Evolutionary conservation across 2,888 invertebrate species (phyloP).

Genomic region (Eurois occulta): DNA sequence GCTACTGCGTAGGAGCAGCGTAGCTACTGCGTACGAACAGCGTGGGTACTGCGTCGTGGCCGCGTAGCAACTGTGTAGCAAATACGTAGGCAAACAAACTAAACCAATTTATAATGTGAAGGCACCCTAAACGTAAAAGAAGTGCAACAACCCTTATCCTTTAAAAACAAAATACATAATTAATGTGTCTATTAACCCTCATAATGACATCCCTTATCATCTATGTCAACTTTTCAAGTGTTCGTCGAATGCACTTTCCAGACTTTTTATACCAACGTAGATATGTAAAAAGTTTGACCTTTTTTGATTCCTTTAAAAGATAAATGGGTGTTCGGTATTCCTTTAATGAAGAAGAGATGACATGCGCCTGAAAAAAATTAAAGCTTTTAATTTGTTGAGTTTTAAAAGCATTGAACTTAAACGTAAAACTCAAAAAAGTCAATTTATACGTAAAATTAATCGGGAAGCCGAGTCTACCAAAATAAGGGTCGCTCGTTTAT

Average conservation of each 20-base stretch:
- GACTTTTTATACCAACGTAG: conserved; percentile 63
- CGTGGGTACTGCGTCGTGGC: background rate
- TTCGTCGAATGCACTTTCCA: conserved; percentile 65
- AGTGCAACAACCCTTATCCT: conserved; percentile 4
- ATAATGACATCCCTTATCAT: conserved; percentile 41
- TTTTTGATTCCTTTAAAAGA: conserved; percentile 66
- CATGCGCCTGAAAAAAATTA: conserved; percentile 55
- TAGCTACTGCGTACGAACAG: background rate
- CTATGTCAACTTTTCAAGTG: conserved; percentile 78
- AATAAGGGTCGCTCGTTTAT: conserved; percentile 84
- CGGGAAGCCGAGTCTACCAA: conserved; percentile 59
- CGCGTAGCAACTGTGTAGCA: background rate
- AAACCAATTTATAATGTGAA: background rate
- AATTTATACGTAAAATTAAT: conserved; percentile 68
- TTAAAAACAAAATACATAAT: conserved; percentile 30
- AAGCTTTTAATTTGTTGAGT: conserved; percentile 59
- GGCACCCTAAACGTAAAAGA: background rate
- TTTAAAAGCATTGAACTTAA: conserved; percentile 58
- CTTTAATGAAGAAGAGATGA: conserved; percentile 56
- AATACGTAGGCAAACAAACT: background rate
- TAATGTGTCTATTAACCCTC: conserved; percentile 61
- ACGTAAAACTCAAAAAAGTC: conserved; percentile 55
- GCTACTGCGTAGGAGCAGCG: background rate
- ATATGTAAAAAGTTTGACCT: conserved; percentile 84
- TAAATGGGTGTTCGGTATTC: conserved; percentile 58